Percentiles rank a stretch among this genome's conserved stretches.
Evolutionary conservation across 2,888 invertebrate genomes (phyloP).

Genomic region (Mythimna ferrago): DNA sequence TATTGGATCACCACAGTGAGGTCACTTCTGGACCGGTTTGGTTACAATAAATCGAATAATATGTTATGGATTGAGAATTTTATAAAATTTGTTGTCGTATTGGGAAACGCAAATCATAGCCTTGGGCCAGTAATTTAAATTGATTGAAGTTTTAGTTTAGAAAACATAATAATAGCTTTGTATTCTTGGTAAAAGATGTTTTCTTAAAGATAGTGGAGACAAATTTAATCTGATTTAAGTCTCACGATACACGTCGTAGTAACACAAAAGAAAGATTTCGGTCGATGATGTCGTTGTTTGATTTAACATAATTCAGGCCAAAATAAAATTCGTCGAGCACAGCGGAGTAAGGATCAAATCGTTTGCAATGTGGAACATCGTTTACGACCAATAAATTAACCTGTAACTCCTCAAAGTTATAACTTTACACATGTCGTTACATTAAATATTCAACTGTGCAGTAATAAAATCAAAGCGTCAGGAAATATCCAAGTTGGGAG

Average conservation of each 20-base stretch:
- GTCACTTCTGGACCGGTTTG: constrained; percentile 82
- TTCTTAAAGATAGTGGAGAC: constrained; percentile 22
- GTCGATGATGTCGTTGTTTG: constrained; percentile 23
- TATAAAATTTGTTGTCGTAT: constrained; percentile 60
- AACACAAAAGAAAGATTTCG: constrained; percentile 5
- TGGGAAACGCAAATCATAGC: constrained; percentile 16
- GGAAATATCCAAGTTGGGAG: constrained; percentile 65
- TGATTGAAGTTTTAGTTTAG: not conserved
- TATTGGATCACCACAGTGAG: constrained; percentile 81
- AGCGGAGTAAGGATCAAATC: constrained; percentile 33
- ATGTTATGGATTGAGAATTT: constrained; percentile 66
- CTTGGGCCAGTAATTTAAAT: not conserved
- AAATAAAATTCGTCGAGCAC: constrained; percentile 29
- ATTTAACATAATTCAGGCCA: constrained; percentile 18
- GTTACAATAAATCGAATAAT: constrained; percentile 66
- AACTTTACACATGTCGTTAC: constrained; percentile 60
- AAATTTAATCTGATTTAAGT: constrained; percentile 17
- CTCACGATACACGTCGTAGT: constrained; percentile 17
- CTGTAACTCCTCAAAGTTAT: constrained; percentile 53
- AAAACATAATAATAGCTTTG: constrained; percentile 18
- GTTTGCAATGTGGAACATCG: constrained; percentile 37
- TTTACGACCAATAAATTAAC: constrained; percentile 68
- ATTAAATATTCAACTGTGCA: constrained; percentile 67
- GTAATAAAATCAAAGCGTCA: constrained; percentile 71
- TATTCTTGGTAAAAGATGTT: constrained; percentile 37